Percentiles rank a stretch among this genome's conserved stretches.
Evolutionary conservation across 35 echinoderm and acorn worm species (phyloP).

Genomic region (Ophioderma brevispina): DNA sequence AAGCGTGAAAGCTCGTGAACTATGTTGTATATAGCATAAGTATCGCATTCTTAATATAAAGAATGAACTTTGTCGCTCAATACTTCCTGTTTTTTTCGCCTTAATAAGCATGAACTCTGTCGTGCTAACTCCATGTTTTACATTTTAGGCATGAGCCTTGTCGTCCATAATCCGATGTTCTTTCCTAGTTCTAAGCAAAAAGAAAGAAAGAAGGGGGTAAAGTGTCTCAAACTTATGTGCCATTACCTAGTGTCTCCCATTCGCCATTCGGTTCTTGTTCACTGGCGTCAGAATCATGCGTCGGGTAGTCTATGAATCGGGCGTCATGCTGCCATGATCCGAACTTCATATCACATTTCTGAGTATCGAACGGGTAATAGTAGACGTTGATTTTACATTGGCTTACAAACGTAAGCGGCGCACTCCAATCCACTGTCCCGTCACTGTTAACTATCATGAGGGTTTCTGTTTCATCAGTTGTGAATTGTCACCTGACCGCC

Average conservation of each 20-base stretch:
- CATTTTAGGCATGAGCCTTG: no score
- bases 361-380: conserved; percentile 88
- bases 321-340: conserved; percentile 97
- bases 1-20: no score
- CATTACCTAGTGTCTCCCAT: conserved; percentile 89
- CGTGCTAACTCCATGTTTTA: no score
- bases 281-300: not conserved
- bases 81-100: no score
- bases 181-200: no score
- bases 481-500: conserved; percentile 60
- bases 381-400: conserved; percentile 84
- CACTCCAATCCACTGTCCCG: conserved; percentile 90
- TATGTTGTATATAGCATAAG: no score
- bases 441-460: conserved; percentile 65
- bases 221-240: no score
- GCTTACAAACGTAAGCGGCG: conserved; percentile 82
- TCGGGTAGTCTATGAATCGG: conserved; percentile 77
- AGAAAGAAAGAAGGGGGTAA: no score
- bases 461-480: conserved; percentile 84
- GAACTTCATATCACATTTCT: conserved; percentile 78
- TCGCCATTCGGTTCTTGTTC: conserved; percentile 82
- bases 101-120: no score
- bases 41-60: no score
- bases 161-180: no score
- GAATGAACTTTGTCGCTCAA: no score